A percentile compares a stretch with the other conserved stretches of the same genome.
Conservation (phyloP, 1,140 invertebrate genomes). For the Schlechtendalia chinensis region DNA sequence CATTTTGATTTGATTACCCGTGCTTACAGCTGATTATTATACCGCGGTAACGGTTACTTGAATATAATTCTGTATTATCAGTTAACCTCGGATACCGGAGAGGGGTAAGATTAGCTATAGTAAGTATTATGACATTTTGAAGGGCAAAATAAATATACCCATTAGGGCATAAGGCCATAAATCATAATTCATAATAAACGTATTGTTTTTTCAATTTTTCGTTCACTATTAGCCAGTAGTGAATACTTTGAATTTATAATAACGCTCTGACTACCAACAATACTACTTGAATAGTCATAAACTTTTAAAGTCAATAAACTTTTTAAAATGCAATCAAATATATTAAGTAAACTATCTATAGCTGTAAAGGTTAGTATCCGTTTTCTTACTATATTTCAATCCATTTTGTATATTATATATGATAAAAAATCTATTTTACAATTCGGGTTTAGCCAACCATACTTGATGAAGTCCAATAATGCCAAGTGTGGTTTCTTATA, state of each 20-base stretch:
- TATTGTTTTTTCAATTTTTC: neutral
- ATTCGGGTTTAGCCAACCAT: conserved; percentile 52
- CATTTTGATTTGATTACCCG: conserved; percentile 42
- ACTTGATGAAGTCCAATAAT: conserved; percentile 36
- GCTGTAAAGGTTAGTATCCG: conserved; percentile 56
- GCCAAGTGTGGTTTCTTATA: conserved; percentile 25
- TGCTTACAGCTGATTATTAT: neutral
- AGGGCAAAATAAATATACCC: conserved; percentile 23
- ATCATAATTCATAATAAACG: neutral
- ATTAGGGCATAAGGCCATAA: neutral
- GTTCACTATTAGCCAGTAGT: too few relatives aligned
- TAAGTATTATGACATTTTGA: conserved; percentile 45
- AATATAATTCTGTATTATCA: neutral
- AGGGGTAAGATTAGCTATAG: neutral
- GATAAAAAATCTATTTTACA: neutral
- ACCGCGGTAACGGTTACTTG: neutral
- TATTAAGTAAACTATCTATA: conserved; percentile 57
- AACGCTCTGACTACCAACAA: neutral
- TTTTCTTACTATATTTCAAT: neutral
- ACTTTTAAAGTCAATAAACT: neutral
- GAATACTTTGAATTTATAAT: neutral
- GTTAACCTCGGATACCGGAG: neutral
- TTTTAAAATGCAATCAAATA: conserved; percentile 57
- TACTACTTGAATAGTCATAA: neutral
- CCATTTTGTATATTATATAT: neutral